These are phyloP conservation scores for Microtus montanus DNA, from an alignment of 2,113 vertebrate genomes.

Conservation along the genomic window DNA sequence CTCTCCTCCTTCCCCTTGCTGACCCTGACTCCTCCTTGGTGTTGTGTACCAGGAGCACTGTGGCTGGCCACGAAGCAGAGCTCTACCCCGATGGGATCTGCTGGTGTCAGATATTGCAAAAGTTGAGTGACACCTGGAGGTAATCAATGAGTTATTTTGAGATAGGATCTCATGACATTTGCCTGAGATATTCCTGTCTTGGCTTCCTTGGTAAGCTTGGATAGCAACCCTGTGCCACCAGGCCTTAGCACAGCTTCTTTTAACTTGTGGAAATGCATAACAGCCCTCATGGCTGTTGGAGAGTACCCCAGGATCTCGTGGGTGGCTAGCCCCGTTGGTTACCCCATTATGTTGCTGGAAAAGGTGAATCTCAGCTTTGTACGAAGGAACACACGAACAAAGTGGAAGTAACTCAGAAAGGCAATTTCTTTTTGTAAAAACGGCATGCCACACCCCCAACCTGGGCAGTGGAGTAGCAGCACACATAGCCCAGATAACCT, in stretches of 20 bases:
- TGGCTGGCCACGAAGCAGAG: neutral
- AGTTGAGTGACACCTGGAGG: neutral
- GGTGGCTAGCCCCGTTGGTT: neutral
- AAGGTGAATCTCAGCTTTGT: neutral
- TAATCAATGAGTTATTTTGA: neutral
- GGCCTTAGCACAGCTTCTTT: neutral
- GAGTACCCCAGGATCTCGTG: neutral
- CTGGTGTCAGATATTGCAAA: neutral
- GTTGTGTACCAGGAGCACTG: neutral
- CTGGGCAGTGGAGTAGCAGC: neutral
- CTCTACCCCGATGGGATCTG: neutral
- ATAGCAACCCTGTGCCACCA: no score
- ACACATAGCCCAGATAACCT: neutral
- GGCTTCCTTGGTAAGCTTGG: neutral
- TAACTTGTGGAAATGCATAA: neutral
- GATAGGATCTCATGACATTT: neutral
- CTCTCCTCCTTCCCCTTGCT: neutral
- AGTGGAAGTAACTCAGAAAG: neutral
- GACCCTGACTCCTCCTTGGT: no score
- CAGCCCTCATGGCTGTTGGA: neutral
- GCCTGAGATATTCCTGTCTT: neutral
- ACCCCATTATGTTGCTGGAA: neutral
- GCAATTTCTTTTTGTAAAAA: neutral
- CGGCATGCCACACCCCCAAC: neutral
- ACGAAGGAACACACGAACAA: rapidly evolving